Conservation (phyloP, 1,140 invertebrate genomes). For the Gryon sp. region DNA sequence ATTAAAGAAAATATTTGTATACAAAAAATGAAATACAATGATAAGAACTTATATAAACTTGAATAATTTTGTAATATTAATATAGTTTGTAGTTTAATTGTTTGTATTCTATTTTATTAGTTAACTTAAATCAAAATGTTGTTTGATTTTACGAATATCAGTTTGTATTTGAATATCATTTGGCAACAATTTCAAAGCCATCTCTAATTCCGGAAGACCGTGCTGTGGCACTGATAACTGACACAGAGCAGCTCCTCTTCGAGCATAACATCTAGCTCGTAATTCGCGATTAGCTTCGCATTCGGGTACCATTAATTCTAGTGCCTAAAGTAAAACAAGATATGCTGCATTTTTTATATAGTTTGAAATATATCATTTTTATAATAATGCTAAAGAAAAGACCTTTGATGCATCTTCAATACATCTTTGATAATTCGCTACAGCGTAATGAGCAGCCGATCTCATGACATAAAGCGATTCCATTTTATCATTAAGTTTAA, state of each 20-base stretch:
- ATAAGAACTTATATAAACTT: too few relatives aligned
- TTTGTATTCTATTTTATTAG: slow-evolving; percentile 5
- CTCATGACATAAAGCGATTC: slow-evolving; percentile 87
- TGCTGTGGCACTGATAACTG: slow-evolving; percentile 85
- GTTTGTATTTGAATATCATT: slow-evolving; percentile 76
- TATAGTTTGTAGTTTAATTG: too few relatives aligned
- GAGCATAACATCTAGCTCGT: slow-evolving; percentile 85
- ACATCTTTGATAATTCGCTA: slow-evolving; percentile 87
- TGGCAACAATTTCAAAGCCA: slow-evolving; percentile 83
- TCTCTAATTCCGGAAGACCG: slow-evolving; percentile 87
- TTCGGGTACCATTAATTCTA: slow-evolving; percentile 86
- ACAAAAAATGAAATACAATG: too few relatives aligned
- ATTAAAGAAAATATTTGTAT: neutral
- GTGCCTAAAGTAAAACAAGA: too few relatives aligned
- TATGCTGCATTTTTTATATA: neutral
- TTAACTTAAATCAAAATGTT: slow-evolving; percentile 7
- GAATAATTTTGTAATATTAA: too few relatives aligned
- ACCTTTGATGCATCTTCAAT: slow-evolving; percentile 83
- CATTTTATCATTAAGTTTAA: slow-evolving; percentile 87
- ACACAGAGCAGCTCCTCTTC: slow-evolving; percentile 86
- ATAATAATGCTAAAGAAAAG: slow-evolving; percentile 1
- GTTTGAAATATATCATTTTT: neutral
- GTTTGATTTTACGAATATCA: slow-evolving; percentile 13
- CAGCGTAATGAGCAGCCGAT: slow-evolving; percentile 86
- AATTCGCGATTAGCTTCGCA: slow-evolving; percentile 85